These are phyloP conservation scores for Hydriomena furcata DNA, from an alignment of 2,888 invertebrate genomes.

Conservation along the genomic window DNA sequence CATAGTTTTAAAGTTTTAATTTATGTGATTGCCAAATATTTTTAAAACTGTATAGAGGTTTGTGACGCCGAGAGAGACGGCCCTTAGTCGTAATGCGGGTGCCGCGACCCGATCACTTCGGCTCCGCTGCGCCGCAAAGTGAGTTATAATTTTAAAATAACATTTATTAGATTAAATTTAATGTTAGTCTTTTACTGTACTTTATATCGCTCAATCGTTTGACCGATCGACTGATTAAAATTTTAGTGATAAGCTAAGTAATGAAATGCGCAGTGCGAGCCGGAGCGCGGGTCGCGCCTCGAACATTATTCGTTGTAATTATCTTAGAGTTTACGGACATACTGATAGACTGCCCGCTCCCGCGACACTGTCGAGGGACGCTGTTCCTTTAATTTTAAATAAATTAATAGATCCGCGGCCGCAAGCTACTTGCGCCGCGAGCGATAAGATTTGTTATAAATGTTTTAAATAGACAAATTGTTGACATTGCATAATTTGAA, in stretches of 20 bases:
- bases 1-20: conserved; percentile 82
- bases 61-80: conserved; percentile 53
- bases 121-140: conserved; percentile 66
- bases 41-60: conserved; percentile 76
- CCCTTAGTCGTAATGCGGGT: conserved; percentile 55
- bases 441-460: conserved; percentile 73
- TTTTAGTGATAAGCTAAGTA: conserved; percentile 83
- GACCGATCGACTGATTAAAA: conserved; percentile 84
- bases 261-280: conserved; percentile 50
- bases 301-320: conserved; percentile 62
- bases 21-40: conserved; percentile 83
- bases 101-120: conserved; percentile 51
- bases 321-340: conserved; percentile 68
- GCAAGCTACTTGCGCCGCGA: conserved; percentile 42
- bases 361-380: conserved; percentile 37
- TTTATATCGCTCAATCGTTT: conserved; percentile 83
- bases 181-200: conserved; percentile 83
- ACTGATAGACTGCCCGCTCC: conserved; percentile 57
- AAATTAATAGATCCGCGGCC: conserved; percentile 47
- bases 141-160: conserved; percentile 82
- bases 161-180: conserved; percentile 83
- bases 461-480: conserved; percentile 77
- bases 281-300: conserved; percentile 38
- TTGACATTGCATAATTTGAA: conserved; percentile 82
- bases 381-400: conserved; percentile 66